A percentile compares a stretch with the other conserved stretches of the same genome.
Conservation (phyloP, 2,797 vertebrate genomes). For the Phrynocephalus forsythii region DNA sequence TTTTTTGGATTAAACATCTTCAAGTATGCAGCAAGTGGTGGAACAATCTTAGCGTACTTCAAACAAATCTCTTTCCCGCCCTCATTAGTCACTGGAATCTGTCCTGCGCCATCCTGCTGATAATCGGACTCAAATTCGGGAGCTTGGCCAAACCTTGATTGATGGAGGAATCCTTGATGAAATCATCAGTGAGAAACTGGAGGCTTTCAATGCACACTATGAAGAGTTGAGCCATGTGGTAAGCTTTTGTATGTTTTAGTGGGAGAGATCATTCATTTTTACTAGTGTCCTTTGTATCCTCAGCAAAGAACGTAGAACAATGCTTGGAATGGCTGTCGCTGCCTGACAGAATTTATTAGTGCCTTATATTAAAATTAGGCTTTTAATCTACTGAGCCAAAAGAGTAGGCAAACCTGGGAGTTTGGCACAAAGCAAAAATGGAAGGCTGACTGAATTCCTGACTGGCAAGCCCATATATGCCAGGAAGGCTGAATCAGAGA, state of each 20-base stretch:
- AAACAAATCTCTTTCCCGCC: neutral
- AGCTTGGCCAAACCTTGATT: conserved; percentile 95
- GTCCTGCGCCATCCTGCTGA: conserved; percentile 94
- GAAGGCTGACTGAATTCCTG: neutral
- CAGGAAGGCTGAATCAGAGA: neutral
- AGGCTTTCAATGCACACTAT: conserved; percentile 91
- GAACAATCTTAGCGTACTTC: neutral
- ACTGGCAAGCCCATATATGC: neutral
- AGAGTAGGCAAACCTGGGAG: neutral
- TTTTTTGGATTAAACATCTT: neutral
- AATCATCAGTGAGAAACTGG: conserved; percentile 95
- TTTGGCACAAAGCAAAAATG: neutral
- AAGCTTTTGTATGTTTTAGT: conserved; percentile 56
- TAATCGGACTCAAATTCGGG: conserved; percentile 96
- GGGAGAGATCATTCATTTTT: conserved; percentile 30
- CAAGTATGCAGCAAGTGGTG: neutral
- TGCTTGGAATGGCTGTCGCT: conserved; percentile 8
- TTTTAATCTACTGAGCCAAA: neutral
- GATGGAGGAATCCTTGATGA: conserved; percentile 97
- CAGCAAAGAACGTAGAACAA: neutral
- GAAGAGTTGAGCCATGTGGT: conserved; percentile 93
- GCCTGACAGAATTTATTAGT: conserved; percentile 19
- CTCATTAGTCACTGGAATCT: conserved; percentile 84
- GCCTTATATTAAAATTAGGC: neutral
- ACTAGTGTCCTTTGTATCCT: neutral